Percentiles rank a stretch among this genome's conserved stretches.
These are phyloP conservation scores for Rhyacophila brunnea DNA, from an alignment of 1,140 invertebrate species.

Conservation along the genomic window DNA sequence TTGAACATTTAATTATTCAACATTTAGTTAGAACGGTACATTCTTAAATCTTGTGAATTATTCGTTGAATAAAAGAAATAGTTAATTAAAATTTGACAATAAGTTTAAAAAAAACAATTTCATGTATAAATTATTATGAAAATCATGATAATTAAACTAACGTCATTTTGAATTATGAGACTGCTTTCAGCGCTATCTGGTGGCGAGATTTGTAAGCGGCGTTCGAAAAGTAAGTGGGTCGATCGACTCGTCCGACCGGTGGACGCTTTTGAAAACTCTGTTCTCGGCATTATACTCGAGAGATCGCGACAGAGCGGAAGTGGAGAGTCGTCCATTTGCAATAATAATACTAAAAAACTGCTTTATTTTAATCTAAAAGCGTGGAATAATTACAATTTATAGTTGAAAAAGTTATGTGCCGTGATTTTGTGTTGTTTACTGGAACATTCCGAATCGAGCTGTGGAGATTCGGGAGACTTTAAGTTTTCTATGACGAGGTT, in stretches of 20 bases:
- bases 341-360: background rate
- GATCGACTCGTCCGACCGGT: slow-evolving; percentile 1
- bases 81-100: no score
- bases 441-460: background rate
- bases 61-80: no score
- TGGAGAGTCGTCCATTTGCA: background rate
- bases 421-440: slow-evolving; percentile 13
- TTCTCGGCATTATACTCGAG: slow-evolving; percentile 12
- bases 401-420: slow-evolving; percentile 17
- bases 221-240: slow-evolving; percentile 13
- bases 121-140: no score
- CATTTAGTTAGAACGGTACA: no score
- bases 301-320: slow-evolving; percentile 4
- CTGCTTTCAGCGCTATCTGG: background rate
- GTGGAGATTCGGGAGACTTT: slow-evolving; percentile 1
- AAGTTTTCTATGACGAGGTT: slow-evolving; percentile 13
- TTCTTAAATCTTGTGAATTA: no score
- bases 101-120: no score
- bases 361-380: slow-evolving; percentile 6
- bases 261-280: slow-evolving; percentile 14
- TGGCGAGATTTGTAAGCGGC: background rate
- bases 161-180: no score
- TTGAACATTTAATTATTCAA: no score
- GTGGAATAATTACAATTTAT: background rate
- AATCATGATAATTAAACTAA: no score